Conservation (phyloP, 1,140 invertebrate genomes). For the Saccostrea echinata region DNA sequence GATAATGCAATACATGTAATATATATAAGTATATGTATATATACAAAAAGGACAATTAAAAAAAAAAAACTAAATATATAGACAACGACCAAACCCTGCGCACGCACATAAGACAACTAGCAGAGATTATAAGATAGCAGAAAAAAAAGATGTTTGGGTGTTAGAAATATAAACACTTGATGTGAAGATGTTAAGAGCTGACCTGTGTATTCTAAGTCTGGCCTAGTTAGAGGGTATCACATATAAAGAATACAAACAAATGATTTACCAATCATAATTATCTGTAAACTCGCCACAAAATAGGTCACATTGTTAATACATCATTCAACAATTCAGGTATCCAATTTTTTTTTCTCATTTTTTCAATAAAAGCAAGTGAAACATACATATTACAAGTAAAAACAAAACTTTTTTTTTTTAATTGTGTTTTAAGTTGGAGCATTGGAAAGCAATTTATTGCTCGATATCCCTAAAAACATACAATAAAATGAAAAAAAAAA, state of each 20-base stretch:
- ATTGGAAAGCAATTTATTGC: slow-evolving; percentile 25
- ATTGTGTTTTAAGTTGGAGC: slow-evolving; percentile 25
- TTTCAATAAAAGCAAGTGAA: slow-evolving; percentile 7
- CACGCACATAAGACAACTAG: slow-evolving; percentile 43
- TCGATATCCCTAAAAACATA: slow-evolving; percentile 27
- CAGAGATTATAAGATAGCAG: slow-evolving; percentile 41
- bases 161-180: slow-evolving; percentile 42
- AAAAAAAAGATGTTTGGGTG: slow-evolving; percentile 42
- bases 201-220: slow-evolving; percentile 42
- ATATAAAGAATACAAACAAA: slow-evolving; percentile 39
- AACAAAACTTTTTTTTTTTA: neutral
- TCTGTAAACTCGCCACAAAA: slow-evolving; percentile 42
- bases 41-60: neutral
- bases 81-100: slow-evolving; percentile 42
- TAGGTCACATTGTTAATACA: slow-evolving; percentile 31
- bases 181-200: slow-evolving; percentile 40
- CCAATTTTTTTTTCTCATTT: neutral
- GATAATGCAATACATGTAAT: slow-evolving; percentile 14
- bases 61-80: slow-evolving; percentile 12
- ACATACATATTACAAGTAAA: slow-evolving; percentile 1
- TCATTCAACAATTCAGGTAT: slow-evolving; percentile 20
- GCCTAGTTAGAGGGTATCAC: slow-evolving; percentile 42
- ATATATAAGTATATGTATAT: slow-evolving; percentile 1
- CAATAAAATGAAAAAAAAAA: slow-evolving; percentile 12
- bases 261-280: slow-evolving; percentile 27